A percentile compares a stretch with the other conserved stretches of the same genome.
Conservation (phyloP, 2,113 vertebrate genomes). For the Heliornis fulica region DNA sequence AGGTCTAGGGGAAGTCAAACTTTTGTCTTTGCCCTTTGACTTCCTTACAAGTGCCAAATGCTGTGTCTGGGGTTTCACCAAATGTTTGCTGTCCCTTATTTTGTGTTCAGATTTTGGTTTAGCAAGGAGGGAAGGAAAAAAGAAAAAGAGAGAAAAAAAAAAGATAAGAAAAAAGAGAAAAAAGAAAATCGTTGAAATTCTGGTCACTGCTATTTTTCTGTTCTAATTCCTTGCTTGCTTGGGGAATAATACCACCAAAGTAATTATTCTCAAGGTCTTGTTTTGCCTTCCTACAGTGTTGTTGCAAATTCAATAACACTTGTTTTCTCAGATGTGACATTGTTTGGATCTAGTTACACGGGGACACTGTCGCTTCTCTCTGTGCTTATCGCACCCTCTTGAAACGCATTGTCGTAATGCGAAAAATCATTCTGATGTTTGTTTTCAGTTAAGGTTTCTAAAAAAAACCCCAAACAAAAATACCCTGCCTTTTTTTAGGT, state of each 20-base stretch:
- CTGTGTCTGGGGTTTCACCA: not conserved
- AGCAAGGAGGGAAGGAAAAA: not conserved
- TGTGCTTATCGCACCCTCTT: fast-evolving
- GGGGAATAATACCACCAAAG: not conserved
- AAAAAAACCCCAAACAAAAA: not conserved
- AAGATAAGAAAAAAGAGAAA: not conserved
- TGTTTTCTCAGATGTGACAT: constrained; percentile 2
- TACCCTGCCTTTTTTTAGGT: not conserved
- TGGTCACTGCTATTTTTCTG: not conserved
- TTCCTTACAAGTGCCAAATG: not conserved
- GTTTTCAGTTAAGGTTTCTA: not conserved
- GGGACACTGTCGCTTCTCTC: not conserved
- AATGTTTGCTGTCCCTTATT: not conserved
- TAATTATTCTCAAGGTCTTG: constrained; percentile 14
- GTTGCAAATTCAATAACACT: not conserved
- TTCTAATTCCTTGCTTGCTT: not conserved
- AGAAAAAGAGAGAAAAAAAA: not conserved
- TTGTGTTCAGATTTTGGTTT: not conserved
- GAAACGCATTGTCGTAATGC: not conserved
- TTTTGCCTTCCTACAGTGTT: not conserved
- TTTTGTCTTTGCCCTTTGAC: not conserved
- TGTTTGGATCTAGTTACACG: not conserved
- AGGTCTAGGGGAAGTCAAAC: not conserved
- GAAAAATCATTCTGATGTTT: not conserved
- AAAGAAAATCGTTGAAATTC: not conserved